Base-by-base conservation (phyloP, 2,113 vertebrate species). In the Otis tarda region DNA sequence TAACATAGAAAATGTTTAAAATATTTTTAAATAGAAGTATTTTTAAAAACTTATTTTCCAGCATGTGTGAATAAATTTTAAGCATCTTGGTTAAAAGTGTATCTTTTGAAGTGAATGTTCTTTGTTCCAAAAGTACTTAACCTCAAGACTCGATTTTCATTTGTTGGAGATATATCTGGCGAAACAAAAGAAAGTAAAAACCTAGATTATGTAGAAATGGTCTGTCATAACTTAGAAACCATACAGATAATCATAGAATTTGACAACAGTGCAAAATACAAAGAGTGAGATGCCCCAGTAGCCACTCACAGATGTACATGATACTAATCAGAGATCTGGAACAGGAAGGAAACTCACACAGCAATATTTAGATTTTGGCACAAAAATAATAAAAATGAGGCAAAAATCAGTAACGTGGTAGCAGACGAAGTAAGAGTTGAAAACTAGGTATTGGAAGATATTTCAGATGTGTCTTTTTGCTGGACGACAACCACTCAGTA, bases 11-110 rank as follows among this genome's bases (percentile, higher is more conserved):
- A 83, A 69, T n/a, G 9, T 70, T 83, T 39, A 12, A 23, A 63
- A 50, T 90, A 69, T 86, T 94, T 94, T 94, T 83, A 3, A 91
- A 94, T 94, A 90, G 79, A 94, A 76, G 4, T 30, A 3, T 53
- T 90, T n/a, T 2, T 19, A 49, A 68, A 4, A 21, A 12, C 6
- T 45, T 16, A 21, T 71, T 81, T 84, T 91, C 33, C 25, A 76
- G 49, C 41, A 50, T 7, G 12, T 4, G 5, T 73, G 8, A 79
- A 91, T 94, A 82, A 79, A 77, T 91, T 69, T 52, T 47, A 94
- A 92, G 14, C 15, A 63, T 30, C 53, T 76, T 63, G 13, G 15
- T 59, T 83, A 61, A 52, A 83, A 86, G 10, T 4, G 4, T 14
- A 1, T 59, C 30, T 77, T 80, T 90, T 75, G 28, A 75, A 87